Conservation (phyloP, 1,140 invertebrate species). For the Zaprionus capensis region DNA sequence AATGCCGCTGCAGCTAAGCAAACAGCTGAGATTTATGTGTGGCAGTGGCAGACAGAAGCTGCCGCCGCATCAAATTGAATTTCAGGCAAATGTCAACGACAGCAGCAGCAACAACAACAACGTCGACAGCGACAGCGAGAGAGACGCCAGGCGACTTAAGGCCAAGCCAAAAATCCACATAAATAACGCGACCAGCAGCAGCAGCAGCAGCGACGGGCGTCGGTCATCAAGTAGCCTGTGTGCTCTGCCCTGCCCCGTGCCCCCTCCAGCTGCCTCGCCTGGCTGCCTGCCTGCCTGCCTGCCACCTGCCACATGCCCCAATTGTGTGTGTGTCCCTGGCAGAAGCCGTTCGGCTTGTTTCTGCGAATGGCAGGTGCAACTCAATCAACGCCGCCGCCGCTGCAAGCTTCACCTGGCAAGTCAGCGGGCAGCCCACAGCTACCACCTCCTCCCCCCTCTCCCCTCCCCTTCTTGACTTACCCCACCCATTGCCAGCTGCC, state of each 20-base stretch:
- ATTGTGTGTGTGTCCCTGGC: conserved; percentile 19
- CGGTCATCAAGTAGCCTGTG: conserved; percentile 26
- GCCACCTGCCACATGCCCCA: conserved; percentile 5
- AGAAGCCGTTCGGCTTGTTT: conserved; percentile 65
- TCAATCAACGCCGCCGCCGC: conserved; percentile 69
- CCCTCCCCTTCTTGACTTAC: background rate
- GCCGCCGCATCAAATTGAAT: conserved; percentile 72
- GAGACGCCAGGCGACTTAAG: conserved; percentile 18
- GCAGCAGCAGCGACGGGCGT: conserved; percentile 33
- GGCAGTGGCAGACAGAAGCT: conserved; percentile 52
- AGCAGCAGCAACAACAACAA: conserved; percentile 41
- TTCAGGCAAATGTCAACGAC: conserved; percentile 77
- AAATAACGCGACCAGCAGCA: conserved; percentile 67
- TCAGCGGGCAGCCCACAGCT: conserved; percentile 48
- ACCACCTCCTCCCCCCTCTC: background rate
- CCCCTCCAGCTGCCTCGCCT: conserved; percentile 9
- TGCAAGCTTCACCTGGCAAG: conserved; percentile 49
- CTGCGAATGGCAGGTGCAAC: conserved; percentile 84
- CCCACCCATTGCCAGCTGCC: conserved; percentile 58
- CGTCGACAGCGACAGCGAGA: conserved; percentile 11
- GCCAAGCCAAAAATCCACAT: conserved; percentile 70
- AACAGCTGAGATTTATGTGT: conserved; percentile 63
- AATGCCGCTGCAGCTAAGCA: conserved; percentile 7
- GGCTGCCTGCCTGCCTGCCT: background rate
- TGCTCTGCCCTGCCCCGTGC: background rate